Percentiles rank a stretch among this genome's conserved stretches.
Conservation (phyloP, 1,140 invertebrate genomes). For the Nomia melanderi region DNA sequence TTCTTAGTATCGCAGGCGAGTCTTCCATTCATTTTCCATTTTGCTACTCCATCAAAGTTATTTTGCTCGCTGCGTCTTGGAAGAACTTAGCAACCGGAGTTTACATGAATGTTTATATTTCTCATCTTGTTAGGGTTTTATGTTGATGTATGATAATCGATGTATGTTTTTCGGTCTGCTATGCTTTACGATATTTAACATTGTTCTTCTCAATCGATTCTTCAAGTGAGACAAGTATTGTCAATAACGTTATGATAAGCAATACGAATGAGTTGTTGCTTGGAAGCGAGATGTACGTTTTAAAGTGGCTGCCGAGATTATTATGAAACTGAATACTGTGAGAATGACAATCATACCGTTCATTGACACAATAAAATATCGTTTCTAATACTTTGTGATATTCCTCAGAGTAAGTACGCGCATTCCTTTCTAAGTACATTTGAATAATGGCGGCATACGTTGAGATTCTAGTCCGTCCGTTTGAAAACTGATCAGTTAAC, state of each 20-base stretch:
- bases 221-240: neutral
- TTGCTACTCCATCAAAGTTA: too few species aligned
- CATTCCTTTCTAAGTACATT: neutral
- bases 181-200: neutral
- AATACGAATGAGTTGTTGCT: neutral
- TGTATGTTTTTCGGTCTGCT: neutral
- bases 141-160: too few species aligned
- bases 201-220: neutral
- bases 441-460: neutral
- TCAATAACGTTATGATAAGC: constrained; percentile 3
- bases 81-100: too few species aligned
- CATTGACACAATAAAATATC: neutral
- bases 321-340: neutral
- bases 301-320: neutral
- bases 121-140: too few species aligned
- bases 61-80: too few species aligned
- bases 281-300: neutral
- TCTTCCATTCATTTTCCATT: too few species aligned
- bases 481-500: constrained; percentile 11
- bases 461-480: constrained; percentile 29
- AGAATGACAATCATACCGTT: constrained; percentile 34
- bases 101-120: too few species aligned
- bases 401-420: neutral
- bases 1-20: too few species aligned
- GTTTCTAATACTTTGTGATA: neutral